phyloP scores from a whole-genome alignment of 2,797 vertebrate species.

The Tympanoctomys barrerae region DNA sequence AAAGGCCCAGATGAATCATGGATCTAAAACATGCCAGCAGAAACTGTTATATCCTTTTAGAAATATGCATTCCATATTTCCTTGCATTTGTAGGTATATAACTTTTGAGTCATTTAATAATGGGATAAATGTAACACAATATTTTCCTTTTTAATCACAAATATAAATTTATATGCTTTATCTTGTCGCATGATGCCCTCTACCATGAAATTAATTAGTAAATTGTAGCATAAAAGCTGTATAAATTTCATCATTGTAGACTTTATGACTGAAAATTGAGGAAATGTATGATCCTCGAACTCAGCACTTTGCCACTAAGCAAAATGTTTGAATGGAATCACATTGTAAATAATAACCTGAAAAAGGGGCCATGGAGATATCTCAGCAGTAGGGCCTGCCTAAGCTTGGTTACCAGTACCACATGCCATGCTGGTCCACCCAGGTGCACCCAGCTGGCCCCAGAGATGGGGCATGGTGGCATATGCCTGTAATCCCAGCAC shows the following conservation, averaged over 20 bases:
- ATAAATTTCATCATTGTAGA: background rate
- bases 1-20: background rate
- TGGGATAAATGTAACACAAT: background rate
- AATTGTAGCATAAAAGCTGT: background rate
- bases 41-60: background rate
- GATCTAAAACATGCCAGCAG: background rate
- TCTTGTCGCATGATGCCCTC: background rate
- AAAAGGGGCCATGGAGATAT: too few relatives aligned
- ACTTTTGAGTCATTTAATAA: constrained; percentile 9
- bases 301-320: background rate
- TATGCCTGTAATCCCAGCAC: too few relatives aligned
- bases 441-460: too few relatives aligned
- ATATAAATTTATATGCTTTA: background rate
- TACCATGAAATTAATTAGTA: constrained; percentile 15
- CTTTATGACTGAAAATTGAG: background rate
- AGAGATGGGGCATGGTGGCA: too few relatives aligned
- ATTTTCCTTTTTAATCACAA: background rate
- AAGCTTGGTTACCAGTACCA: too few relatives aligned
- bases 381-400: too few relatives aligned
- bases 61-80: background rate
- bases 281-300: background rate
- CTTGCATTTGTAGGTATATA: background rate
- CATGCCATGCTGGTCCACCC: too few relatives aligned
- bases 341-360: background rate
- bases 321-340: background rate